Base-by-base conservation (phyloP, 2,797 vertebrate genomes). In the Sphenodon punctatus region DNA sequence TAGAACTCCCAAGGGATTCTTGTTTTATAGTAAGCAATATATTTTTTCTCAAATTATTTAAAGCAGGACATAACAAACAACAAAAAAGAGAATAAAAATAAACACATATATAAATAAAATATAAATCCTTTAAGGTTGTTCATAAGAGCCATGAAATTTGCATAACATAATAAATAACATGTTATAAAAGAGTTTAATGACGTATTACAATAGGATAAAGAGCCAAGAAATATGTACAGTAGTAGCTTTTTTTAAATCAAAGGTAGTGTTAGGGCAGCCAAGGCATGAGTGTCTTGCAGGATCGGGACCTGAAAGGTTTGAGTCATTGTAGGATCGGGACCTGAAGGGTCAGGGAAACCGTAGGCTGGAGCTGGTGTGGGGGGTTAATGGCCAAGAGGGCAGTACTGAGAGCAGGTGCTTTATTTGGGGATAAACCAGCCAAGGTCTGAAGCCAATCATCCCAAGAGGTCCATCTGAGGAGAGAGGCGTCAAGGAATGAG, bases 161-260 rank as follows among this genome's bases (percentile, higher is more conserved):
- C 67, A 90, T 82, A 67, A 82, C 38, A 75, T 79, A 68, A 87
- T 75, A 93, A 89, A 88, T 87, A 85, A 70, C 49, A 78, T 75
- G 42, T 77, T 89, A 85, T 80, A 88, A 85, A 94, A 93, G 45
- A 80, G 36, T 73, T 92, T 93, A 92, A 88, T 68, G 60, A 85
- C 46, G 38, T 81, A 81, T 75, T 86, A 60, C 84, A 81, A 80
- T 38, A n/a, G 61, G 60, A 78, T 69, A 84, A 90, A 90, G 66
- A 90, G 59, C 69, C 88, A 91, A 90, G 75, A 88, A 89, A 89
- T 75, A 88, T 67, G 71, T 55, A 89, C 34, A 70, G 43, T 85
- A 66, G 59, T 74, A 84, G 65, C 8, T 63, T 87, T n/a, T n/a
- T n/a, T n/a, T 81, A 86, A 66, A 70, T 51, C 46, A 82, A 71